Percentiles rank a stretch among this genome's conserved stretches.
Evolutionary conservation across 64 coral and sea anemone species (phyloP).

Genomic region (Stylophora pistillata): DNA sequence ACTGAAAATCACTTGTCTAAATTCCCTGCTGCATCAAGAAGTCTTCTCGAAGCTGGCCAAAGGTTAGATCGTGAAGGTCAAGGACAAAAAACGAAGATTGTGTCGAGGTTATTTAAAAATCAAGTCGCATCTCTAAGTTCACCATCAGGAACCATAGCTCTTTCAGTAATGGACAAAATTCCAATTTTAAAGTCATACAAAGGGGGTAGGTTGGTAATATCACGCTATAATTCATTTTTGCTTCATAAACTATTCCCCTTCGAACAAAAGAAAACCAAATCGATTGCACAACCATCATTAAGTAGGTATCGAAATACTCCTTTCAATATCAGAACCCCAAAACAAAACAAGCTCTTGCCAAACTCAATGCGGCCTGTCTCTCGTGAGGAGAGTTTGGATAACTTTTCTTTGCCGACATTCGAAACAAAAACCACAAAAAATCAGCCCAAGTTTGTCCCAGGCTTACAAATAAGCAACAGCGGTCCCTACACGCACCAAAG

Average conservation of each 20-base stretch:
- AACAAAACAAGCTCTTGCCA: neutral
- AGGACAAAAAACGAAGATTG: neutral
- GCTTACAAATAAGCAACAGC: neutral
- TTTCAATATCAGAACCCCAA: neutral
- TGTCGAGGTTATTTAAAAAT: neutral
- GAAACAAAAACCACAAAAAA: neutral
- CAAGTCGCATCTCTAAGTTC: no score
- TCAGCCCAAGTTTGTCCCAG: neutral
- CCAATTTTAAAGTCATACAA: neutral
- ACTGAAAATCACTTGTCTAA: no score
- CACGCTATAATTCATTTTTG: neutral
- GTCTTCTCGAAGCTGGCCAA: neutral
- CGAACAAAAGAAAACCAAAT: neutral
- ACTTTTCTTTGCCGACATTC: neutral
- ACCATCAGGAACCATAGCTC: no score
- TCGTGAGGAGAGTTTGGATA: neutral
- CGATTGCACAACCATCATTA: neutral
- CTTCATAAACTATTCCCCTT: neutral
- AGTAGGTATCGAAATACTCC: neutral
- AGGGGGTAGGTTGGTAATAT: neutral
- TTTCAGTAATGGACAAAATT: neutral
- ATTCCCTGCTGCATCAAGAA: neutral
- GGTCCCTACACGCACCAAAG: neutral
- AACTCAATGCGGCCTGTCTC: neutral
- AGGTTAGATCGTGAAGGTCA: neutral